Conservation (phyloP, 2,888 invertebrate genomes). For the Catocala fraxini region DNA sequence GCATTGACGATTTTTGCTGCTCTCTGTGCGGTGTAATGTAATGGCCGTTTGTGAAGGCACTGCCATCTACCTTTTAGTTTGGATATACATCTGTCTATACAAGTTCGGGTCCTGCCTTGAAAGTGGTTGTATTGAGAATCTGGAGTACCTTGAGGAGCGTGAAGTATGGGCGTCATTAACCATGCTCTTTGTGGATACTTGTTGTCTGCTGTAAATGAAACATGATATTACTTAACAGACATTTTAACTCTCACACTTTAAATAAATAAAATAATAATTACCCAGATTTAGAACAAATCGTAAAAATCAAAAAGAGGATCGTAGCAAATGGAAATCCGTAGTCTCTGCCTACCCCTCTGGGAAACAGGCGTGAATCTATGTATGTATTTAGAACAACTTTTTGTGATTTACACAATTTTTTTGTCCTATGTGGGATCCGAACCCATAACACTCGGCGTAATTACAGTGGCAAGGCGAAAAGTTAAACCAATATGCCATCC, state of each 20-base stretch:
- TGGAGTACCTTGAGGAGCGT: constrained; percentile 66
- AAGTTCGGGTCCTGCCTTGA: constrained; percentile 63
- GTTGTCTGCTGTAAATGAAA: constrained; percentile 56
- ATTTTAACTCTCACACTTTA: not conserved
- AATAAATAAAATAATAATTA: too few relatives aligned
- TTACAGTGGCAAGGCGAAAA: too few relatives aligned
- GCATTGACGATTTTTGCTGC: constrained; percentile 72
- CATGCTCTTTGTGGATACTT: constrained; percentile 70
- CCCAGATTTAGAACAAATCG: too few relatives aligned
- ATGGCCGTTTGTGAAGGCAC: constrained; percentile 64
- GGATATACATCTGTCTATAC: constrained; percentile 65
- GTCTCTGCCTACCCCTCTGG: too few relatives aligned
- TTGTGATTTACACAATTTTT: too few relatives aligned
- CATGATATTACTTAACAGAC: not conserved
- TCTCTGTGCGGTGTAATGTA: constrained; percentile 69
- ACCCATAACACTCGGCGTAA: too few relatives aligned
- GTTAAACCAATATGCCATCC: too few relatives aligned
- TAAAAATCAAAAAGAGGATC: too few relatives aligned
- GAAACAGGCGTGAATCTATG: too few relatives aligned
- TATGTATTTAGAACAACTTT: too few relatives aligned
- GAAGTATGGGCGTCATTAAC: constrained; percentile 70
- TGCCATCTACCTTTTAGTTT: constrained; percentile 69
- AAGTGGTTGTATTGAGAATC: constrained; percentile 72
- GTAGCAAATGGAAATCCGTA: too few relatives aligned
- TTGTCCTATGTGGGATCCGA: too few relatives aligned